Conservation (phyloP, 1,140 invertebrate genomes). For the Drosophila navojoa region DNA sequence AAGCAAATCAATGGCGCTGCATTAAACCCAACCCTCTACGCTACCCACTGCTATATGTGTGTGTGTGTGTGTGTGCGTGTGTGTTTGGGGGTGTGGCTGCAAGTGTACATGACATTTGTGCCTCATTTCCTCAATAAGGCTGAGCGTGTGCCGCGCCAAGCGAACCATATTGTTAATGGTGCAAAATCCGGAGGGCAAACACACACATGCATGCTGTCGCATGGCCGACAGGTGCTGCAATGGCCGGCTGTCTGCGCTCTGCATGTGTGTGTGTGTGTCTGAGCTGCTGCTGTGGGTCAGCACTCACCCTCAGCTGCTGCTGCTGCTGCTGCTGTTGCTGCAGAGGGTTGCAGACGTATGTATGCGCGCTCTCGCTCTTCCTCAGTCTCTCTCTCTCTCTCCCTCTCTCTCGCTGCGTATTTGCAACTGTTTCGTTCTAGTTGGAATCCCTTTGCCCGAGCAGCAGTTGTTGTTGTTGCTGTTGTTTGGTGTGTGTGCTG, state of each 20-base stretch:
- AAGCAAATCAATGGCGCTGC: constrained; percentile 71
- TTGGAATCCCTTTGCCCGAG: constrained; percentile 42
- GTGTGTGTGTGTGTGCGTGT: not conserved
- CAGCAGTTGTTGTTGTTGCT: constrained; percentile 37
- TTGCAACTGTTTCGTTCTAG: constrained; percentile 68
- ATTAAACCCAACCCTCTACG: constrained; percentile 28
- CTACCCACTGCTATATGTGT: not conserved
- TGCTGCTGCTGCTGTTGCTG: constrained; percentile 19
- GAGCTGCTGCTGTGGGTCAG: constrained; percentile 32
- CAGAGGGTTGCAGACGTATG: constrained; percentile 48
- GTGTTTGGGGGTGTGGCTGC: not conserved
- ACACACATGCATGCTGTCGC: constrained; percentile 40
- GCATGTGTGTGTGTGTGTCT: constrained; percentile 14
- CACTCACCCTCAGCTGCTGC: constrained; percentile 30
- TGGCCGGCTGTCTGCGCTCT: constrained; percentile 60
- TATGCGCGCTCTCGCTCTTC: constrained; percentile 15
- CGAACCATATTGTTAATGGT: constrained; percentile 79
- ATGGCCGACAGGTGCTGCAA: constrained; percentile 83
- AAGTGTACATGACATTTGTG: constrained; percentile 33
- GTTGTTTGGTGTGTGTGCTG: constrained; percentile 41
- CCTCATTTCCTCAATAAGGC: constrained; percentile 40
- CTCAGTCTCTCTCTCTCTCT: not conserved
- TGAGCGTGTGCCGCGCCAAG: constrained; percentile 42
- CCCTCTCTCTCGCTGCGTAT: not conserved
- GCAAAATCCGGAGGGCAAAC: constrained; percentile 70